Evolutionary conservation across 2,797 vertebrate species (phyloP), one percentile per base, ranked within the genome.

Genomic region (Poecile montanus): DNA sequence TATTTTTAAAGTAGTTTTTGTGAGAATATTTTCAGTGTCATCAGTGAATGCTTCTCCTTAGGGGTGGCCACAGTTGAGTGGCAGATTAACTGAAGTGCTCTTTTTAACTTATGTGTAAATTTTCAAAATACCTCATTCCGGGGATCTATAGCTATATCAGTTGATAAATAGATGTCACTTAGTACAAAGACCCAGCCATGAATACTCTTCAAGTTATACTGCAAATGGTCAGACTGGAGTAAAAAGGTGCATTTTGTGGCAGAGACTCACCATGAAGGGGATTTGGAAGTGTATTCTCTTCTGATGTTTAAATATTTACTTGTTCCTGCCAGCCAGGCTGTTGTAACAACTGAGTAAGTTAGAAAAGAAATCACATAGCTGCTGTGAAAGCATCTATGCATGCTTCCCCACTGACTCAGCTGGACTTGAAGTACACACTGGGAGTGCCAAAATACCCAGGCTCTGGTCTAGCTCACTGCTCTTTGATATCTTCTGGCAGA

Each of bases 401-500:
- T 83, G 68, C 50, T 91, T 96, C 88, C 74, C 77, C 78, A 71
- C 71, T 93, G 90, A 94, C 40, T 93, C 91, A 96, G 82, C 68
- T 76, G 67, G 50, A 78, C 29, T 71, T 73, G 67, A 88, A 74
- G 54, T 60, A n/a, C 30, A 84, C 11, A 30, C 50, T 58, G 60
- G 38, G 26, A 74, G 30, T 40, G 63, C 73, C 94, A 94, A 73
- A 80, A 88, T 58, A 95, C 58, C 73, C 87, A 40, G 53, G 44
- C 26, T 83, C 57, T 91, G 67, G 66, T 88, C 54, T 89, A 86
- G 44, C 65, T 95, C 86, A 78, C 16, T 91, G 40, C 51, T 92
- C 20, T 89, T 92, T 92, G 48, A 71, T 94, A 85, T 85, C 56
- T 90, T 89, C 75, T 88, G 85, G 94, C 34, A 92, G 85, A 90